Percentiles rank a stretch among this genome's conserved stretches.
Conservation (phyloP, 2,888 invertebrate species). For the Protodeltote pygarga region DNA sequence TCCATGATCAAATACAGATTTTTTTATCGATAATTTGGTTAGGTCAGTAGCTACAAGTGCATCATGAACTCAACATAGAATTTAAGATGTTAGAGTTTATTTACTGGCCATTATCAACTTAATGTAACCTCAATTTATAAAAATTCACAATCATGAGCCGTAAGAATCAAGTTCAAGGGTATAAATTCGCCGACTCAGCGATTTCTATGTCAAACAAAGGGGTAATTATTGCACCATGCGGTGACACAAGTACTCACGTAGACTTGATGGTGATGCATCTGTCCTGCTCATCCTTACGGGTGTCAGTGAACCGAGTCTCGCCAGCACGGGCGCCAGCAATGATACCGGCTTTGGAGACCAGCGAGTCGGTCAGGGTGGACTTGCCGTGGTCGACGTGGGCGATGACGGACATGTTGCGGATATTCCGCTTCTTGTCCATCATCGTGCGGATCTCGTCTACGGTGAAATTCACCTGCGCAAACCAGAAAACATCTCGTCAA, state of each 20-base stretch:
- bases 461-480: slow-evolving; percentile 99
- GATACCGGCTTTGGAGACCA: slow-evolving; percentile 99
- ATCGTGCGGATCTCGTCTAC: slow-evolving; percentile 99
- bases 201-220: slow-evolving; percentile 31
- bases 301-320: slow-evolving; percentile 99
- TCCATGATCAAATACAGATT: no score
- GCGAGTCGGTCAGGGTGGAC: slow-evolving; percentile 99
- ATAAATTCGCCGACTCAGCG: slow-evolving; percentile 14
- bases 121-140: slow-evolving; percentile 16
- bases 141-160: not conserved
- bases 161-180: slow-evolving; percentile 48
- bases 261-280: slow-evolving; percentile 99
- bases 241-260: slow-evolving; percentile 90
- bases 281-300: slow-evolving; percentile 99
- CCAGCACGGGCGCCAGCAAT: slow-evolving; percentile 99
- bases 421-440: slow-evolving; percentile 99
- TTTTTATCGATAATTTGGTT: no score
- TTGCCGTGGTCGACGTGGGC: slow-evolving; percentile 99
- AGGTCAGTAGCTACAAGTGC: no score
- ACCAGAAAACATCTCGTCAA: slow-evolving; percentile 71
- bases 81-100: not conserved
- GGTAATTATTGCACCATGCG: slow-evolving; percentile 61
- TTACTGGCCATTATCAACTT: no score
- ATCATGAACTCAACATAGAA: not conserved
- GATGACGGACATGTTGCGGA: slow-evolving; percentile 99